These are phyloP conservation scores for Hemicentrotus pulcherrimus DNA, from an alignment of 35 echinoderm and acorn worm species.

Conservation along the genomic window DNA sequence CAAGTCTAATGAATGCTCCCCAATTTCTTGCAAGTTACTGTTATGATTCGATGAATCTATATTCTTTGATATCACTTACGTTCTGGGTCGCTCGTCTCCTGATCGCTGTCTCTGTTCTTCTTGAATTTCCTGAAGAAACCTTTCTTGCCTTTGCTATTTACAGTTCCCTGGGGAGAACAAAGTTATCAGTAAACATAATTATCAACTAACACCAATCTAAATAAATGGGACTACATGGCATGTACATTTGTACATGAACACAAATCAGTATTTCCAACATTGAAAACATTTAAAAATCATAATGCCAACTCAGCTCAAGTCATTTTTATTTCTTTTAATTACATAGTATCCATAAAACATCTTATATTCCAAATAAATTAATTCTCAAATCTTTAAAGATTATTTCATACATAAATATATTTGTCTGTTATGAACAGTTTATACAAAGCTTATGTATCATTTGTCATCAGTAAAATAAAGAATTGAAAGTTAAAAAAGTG, in stretches of 20 bases:
- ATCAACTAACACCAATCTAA: neutral
- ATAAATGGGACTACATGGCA: neutral
- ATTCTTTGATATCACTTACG: conserved; percentile 71
- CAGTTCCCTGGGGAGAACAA: conserved; percentile 49
- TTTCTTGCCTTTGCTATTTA: conserved; percentile 95
- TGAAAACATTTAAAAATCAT: neutral
- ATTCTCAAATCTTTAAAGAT: too few relatives aligned
- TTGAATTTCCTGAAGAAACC: conserved; percentile 92
- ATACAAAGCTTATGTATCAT: too few relatives aligned
- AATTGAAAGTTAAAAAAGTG: too few relatives aligned
- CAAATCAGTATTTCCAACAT: neutral
- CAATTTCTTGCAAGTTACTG: too few relatives aligned
- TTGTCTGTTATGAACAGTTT: too few relatives aligned
- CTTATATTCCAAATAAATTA: too few relatives aligned
- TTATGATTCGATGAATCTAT: neutral
- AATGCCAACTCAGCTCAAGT: neutral
- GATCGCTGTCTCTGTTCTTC: conserved; percentile 87
- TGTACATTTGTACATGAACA: neutral
- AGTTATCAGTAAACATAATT: neutral
- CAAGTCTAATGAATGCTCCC: too few relatives aligned
- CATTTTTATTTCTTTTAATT: too few relatives aligned
- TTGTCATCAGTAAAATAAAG: too few relatives aligned
- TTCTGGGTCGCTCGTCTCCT: conserved; percentile 96
- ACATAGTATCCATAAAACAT: neutral
- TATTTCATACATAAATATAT: too few relatives aligned